These are phyloP conservation scores for Rana temporaria DNA, from an alignment of 2,113 vertebrate species.

Conservation along the genomic window DNA sequence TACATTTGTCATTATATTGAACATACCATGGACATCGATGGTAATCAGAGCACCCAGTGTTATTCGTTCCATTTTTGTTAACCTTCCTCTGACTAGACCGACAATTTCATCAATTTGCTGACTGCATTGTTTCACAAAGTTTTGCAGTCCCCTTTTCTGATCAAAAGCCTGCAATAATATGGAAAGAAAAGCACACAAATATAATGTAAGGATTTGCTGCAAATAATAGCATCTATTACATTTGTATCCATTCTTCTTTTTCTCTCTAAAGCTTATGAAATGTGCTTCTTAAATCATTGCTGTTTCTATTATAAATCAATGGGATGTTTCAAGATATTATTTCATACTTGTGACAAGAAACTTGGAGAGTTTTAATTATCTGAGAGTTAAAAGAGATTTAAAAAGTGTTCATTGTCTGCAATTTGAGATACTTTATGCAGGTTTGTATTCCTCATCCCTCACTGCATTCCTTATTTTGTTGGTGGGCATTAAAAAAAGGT, in stretches of 20 bases:
- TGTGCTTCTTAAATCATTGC: not conserved
- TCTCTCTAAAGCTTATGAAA: not conserved
- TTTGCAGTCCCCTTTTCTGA: slow-evolving; percentile 37
- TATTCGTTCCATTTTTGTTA: slow-evolving; percentile 65
- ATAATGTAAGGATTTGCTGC: not conserved
- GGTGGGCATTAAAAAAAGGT: no score
- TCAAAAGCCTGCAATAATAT: slow-evolving; percentile 42
- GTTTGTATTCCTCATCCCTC: no score
- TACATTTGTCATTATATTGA: not conserved
- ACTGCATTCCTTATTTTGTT: no score
- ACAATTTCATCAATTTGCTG: slow-evolving; percentile 63
- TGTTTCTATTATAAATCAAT: not conserved
- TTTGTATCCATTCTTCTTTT: not conserved
- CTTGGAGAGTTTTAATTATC: not conserved
- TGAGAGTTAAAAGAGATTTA: not conserved
- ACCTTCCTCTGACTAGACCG: slow-evolving; percentile 57
- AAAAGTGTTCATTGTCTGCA: no score
- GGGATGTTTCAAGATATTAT: not conserved
- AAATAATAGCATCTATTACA: not conserved
- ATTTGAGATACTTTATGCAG: no score
- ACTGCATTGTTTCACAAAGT: slow-evolving; percentile 54
- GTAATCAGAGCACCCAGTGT: slow-evolving; percentile 61
- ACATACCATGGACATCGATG: slow-evolving; percentile 60
- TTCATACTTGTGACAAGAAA: not conserved
- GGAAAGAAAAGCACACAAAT: not conserved